phyloP scores from a whole-genome alignment of 2,797 vertebrate species.

The Ficedula albicollis region DNA sequence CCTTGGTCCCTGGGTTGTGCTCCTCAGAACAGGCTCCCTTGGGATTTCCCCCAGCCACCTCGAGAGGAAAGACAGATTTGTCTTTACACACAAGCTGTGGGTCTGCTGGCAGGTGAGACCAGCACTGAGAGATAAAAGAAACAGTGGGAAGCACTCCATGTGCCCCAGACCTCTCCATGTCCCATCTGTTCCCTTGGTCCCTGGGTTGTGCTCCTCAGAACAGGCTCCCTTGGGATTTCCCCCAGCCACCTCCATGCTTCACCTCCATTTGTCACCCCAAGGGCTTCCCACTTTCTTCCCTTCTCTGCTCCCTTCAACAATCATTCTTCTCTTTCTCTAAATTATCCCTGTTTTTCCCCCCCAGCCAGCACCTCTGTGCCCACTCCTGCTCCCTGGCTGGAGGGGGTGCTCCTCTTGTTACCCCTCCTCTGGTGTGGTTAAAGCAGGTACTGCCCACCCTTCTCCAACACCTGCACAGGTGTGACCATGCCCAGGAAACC shows the following conservation, averaged over 20 bases:
- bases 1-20: not conserved
- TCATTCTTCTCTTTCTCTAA: not conserved
- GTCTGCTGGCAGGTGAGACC: too few relatives aligned
- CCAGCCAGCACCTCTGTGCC: not conserved
- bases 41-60: not conserved
- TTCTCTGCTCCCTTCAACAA: not conserved
- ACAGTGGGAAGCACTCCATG: too few relatives aligned
- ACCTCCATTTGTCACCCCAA: not conserved
- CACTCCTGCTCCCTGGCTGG: not conserved
- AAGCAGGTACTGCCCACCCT: not conserved
- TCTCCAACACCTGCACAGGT: not conserved
- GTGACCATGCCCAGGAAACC: not conserved
- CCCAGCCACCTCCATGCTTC: not conserved
- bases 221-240: not conserved
- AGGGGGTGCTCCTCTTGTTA: not conserved
- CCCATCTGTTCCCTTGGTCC: not conserved
- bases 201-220: not conserved
- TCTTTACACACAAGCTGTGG: too few relatives aligned
- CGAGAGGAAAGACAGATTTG: too few relatives aligned
- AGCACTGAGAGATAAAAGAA: too few relatives aligned
- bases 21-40: not conserved
- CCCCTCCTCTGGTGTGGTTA: not conserved
- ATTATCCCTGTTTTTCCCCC: not conserved
- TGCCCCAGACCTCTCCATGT: not conserved
- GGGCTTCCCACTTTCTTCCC: not conserved